A percentile compares a stretch with the other conserved stretches of the same genome.
Evolutionary conservation across 2,113 vertebrate species (phyloP).

Genomic region (Perognathus longimembris): DNA sequence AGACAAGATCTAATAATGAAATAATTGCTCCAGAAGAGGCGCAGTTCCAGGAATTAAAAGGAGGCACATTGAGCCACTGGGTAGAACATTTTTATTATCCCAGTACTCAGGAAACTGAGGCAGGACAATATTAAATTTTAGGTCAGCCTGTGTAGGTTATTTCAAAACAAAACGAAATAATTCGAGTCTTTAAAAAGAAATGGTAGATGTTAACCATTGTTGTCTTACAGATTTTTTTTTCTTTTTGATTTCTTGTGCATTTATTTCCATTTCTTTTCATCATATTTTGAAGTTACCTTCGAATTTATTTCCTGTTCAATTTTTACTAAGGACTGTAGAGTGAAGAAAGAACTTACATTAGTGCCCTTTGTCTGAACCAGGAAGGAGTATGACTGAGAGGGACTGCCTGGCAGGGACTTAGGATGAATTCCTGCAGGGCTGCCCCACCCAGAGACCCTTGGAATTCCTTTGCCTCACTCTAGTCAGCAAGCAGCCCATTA

Average conservation of each 20-base stretch:
- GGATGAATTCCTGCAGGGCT: neutral
- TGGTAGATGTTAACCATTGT: neutral
- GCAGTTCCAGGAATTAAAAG: neutral
- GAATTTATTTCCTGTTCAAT: constrained; percentile 64
- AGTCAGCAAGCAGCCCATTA: no score
- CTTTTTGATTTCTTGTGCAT: neutral
- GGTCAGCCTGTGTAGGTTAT: neutral
- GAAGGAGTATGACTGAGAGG: constrained; percentile 44
- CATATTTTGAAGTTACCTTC: constrained; percentile 36
- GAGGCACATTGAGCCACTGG: neutral
- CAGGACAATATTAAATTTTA: neutral
- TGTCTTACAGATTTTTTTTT: constrained; percentile 33
- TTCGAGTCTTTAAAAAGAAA: neutral
- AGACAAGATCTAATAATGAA: neutral
- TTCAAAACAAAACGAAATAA: neutral
- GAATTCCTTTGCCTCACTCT: neutral
- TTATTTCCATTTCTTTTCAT: neutral
- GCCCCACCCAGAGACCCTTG: neutral
- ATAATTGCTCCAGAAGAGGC: neutral
- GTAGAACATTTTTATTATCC: neutral
- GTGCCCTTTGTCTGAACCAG: constrained; percentile 64
- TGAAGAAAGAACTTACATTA: neutral
- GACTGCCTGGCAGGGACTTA: neutral
- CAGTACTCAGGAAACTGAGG: neutral
- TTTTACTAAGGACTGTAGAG: constrained; percentile 54